phyloP scores from a whole-genome alignment of 2,113 vertebrate species.

The human region GRCh38 chr5:20661501-20662000 shows the following conservation, averaged over 20 bases:
- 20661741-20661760: neutral
- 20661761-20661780: neutral
- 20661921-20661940: neutral
- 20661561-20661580: conserved; percentile 58
- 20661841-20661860: neutral
- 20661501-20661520: conserved; percentile 12
- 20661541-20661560: conserved; percentile 11
- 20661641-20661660: neutral
- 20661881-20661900: accelerated
- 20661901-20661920: neutral
- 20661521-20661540: neutral
- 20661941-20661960: neutral
- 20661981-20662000: neutral
- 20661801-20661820: neutral
- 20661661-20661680: conserved; percentile 5
- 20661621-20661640: neutral
- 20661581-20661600: conserved; percentile 50
- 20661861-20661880: neutral
- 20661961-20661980: neutral
- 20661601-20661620: conserved; percentile 44
- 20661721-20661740: neutral
- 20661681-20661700: conserved; percentile 2
- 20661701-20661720: neutral
- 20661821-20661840: neutral
- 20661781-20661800: neutral